Evolutionary conservation across 2,888 invertebrate genomes (phyloP), one percentile per base, ranked within the genome.

Genomic region (Nymphalis urticae): DNA sequence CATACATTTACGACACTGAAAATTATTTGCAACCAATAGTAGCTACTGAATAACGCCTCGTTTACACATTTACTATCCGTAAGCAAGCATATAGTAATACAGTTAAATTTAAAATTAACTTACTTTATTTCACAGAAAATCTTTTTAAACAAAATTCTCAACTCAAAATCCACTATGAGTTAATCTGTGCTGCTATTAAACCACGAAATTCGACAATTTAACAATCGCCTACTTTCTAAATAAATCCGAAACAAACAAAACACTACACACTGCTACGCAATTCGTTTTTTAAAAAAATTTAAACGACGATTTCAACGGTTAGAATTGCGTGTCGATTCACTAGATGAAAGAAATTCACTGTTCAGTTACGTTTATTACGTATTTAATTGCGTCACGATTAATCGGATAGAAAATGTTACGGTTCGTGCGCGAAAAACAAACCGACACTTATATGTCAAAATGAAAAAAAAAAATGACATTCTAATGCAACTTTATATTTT

Each of bases 381-480:
- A 24, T 65, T 48, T 53, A 64, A 68, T 73, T 72, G 60, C 70
- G 72, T 69, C 67, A 70, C 24, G 62, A 66, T 56, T 71, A 65
- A 69, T 70, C 71, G 67, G 68, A 58, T 70, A 54, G 74, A 75
- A 75, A 73, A 72, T 73, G 74, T 48, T 71, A 60, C 69, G 16
- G 70, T 48, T 17, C 32, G 47, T 19, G 3, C 19, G 60, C 10
- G 27, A 42, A 53, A 24, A 48, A 48, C 48, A 2, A 9, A 42
- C 1, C 6, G 6, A 32, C 27, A 27, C 27, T 27, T 27, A 27
- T 27, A 3, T 27, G 27, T n/a, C n/a, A n/a, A n/a, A n/a, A n/a
- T n/a, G n/a, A n/a, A n/a, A n/a, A n/a, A n/a, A n/a, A n/a, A n/a
- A n/a, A n/a, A n/a, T n/a, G 21, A 21, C 2, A 21, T 21, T 21